Conservation (phyloP, 2,888 invertebrate genomes). For the Thymelicus sylvestris region DNA sequence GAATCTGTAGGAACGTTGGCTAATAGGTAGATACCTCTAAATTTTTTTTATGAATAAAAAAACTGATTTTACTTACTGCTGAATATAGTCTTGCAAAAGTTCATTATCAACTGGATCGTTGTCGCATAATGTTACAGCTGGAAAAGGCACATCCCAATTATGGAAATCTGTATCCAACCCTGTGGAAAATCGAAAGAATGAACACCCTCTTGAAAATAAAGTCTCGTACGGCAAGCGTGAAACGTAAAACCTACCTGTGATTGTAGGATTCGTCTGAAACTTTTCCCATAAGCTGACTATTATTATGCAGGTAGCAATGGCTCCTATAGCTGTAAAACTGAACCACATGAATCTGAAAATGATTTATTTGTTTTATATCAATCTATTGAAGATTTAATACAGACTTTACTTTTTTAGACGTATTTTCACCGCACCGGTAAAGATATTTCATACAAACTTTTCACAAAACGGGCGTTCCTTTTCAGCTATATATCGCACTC, state of each 20-base stretch:
- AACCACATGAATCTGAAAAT: conserved; percentile 91
- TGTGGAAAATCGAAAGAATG: not conserved
- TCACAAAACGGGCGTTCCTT: conserved; percentile 90
- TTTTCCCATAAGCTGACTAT: conserved; percentile 92
- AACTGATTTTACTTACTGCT: conserved; percentile 57
- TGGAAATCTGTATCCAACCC: conserved; percentile 92
- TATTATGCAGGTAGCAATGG: conserved; percentile 89
- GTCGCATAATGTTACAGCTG: conserved; percentile 88
- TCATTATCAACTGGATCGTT: conserved; percentile 81
- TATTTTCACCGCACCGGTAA: not conserved
- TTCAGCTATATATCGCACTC: conserved; percentile 91
- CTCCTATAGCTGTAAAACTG: conserved; percentile 88
- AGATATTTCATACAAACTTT: conserved; percentile 81
- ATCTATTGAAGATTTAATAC: not conserved
- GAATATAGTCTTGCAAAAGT: conserved; percentile 70
- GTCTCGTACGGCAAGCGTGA: too few relatives aligned
- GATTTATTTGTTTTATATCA: not conserved
- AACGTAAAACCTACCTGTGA: conserved; percentile 83
- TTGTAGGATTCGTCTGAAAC: conserved; percentile 93
- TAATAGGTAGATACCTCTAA: too few relatives aligned
- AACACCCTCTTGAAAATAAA: too few relatives aligned
- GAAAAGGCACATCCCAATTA: conserved; percentile 91
- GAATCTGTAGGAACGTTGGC: not conserved
- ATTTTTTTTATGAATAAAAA: not conserved
- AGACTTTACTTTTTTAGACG: not conserved